These are phyloP conservation scores for Ceyx margarethae DNA, from an alignment of 2,113 vertebrate genomes.

Conservation along the genomic window DNA sequence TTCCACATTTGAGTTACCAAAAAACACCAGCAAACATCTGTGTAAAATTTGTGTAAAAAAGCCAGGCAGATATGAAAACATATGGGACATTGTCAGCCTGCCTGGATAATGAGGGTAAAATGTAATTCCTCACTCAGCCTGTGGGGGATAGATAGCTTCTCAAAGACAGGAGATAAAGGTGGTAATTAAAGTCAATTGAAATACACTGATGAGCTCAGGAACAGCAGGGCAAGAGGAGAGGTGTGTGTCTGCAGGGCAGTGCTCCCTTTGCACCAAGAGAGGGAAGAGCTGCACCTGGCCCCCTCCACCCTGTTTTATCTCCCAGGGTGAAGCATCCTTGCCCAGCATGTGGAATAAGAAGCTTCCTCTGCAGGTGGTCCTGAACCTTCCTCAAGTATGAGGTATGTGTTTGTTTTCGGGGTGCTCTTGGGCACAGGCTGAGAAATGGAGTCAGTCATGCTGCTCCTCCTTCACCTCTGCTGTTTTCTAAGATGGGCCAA, in stretches of 20 bases:
- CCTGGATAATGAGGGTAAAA: neutral
- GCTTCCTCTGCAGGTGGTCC: neutral
- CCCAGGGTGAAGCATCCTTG: neutral
- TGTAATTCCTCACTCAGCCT: neutral
- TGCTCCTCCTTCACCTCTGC: neutral
- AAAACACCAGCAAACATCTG: constrained; percentile 1
- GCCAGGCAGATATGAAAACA: neutral
- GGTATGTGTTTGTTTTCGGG: neutral
- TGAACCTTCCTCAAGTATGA: neutral
- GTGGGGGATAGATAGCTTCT: neutral
- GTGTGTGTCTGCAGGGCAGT: neutral
- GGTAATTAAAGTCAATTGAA: neutral
- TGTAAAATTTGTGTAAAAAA: neutral
- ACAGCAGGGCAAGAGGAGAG: neutral
- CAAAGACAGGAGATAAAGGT: constrained; percentile 1
- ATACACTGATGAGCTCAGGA: neutral
- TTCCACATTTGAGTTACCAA: neutral
- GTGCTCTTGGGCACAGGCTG: neutral
- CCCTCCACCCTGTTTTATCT: neutral
- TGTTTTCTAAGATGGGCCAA: neutral
- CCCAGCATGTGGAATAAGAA: neutral
- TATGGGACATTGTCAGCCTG: neutral
- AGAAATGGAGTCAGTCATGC: neutral
- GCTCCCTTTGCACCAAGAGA: neutral
- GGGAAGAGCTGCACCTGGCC: neutral